Conservation (phyloP, 2,888 invertebrate species). For the Scaptomyza parva region DNA sequence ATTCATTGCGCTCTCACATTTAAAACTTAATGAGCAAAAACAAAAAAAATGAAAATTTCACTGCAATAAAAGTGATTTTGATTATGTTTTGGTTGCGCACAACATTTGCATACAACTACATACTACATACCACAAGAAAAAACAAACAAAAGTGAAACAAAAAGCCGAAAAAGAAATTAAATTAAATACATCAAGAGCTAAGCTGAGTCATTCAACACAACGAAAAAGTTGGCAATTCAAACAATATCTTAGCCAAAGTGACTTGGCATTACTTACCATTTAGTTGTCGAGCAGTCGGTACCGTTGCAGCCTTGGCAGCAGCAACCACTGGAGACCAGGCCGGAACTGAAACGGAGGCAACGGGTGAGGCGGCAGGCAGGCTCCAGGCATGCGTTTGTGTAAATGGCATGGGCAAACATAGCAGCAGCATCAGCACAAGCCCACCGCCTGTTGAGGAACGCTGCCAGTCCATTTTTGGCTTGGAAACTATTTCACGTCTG, state of each 20-base stretch:
- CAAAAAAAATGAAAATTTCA: constrained; percentile 66
- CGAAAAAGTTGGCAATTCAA: constrained; percentile 11
- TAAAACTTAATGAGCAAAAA: constrained; percentile 60
- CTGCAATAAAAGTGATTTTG: constrained; percentile 67
- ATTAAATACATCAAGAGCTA: neutral
- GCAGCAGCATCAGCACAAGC: constrained; percentile 39
- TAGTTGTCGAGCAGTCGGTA: constrained; percentile 53
- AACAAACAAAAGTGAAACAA: constrained; percentile 3
- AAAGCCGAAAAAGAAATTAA: constrained; percentile 49
- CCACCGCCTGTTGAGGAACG: constrained; percentile 41
- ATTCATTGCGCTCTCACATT: constrained; percentile 62
- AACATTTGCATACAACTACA: constrained; percentile 11
- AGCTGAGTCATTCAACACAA: constrained; percentile 31
- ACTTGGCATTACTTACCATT: constrained; percentile 63
- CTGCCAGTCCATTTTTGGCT: constrained; percentile 61
- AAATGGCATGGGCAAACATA: constrained; percentile 50
- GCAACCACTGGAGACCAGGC: constrained; percentile 37
- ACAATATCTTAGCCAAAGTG: constrained; percentile 2
- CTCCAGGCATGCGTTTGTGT: constrained; percentile 61
- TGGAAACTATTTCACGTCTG: constrained; percentile 17
- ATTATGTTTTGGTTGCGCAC: constrained; percentile 36
- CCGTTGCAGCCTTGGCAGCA: constrained; percentile 21
- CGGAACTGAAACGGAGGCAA: constrained; percentile 26
- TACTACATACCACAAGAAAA: too few species aligned
- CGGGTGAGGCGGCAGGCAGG: constrained; percentile 47